Evolutionary conservation across 2,113 vertebrate genomes (phyloP), one percentile per base, ranked within the genome.

Genomic region (Acanthisitta chloris): DNA sequence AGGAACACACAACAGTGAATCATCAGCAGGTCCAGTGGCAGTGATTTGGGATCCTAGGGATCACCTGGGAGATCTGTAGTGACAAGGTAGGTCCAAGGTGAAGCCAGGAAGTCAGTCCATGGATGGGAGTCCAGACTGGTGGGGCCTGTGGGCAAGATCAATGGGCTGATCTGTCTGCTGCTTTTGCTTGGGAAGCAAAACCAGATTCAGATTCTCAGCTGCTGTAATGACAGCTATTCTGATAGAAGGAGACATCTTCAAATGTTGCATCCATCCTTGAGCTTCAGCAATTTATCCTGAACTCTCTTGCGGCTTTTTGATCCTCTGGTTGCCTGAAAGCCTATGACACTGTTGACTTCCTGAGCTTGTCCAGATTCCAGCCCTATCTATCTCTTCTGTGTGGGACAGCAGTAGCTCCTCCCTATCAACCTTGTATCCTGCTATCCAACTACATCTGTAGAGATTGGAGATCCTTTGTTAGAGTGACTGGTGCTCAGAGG

Each of bases 111-210:
- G 13, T 69, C 59, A 51, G 12, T 42, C 49, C 4, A 3, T 43
- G 49, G 9, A 13, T 8, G 8, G 49, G 17, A 45, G 28, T 40
- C 34, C 28, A 48, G 69, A 19, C 17, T 42, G 21, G 9, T 21
- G 33, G 4, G 12, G 4, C 4, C 40, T 51, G 36, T 46, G 26
- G 49, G 24, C 9, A 58, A 38, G 33, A 21, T 3, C 3, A 0
- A 33, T 46, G 45, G 23, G 7, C 19, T 67, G 29, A n/a, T 57
- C 23, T 5, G 6, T 29, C 54, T 67, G 46, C 28, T 79, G 31
- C 17, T 65, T 69, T 26, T 71, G 3, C 10, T 28, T 73, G 7
- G 21, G 38, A 77, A 4, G 11, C 26, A 57, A 67, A 81, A 76
- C 1, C 9, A 45, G 40, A 46, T 29, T 24, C 38, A 40, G 9